phyloP scores from a whole-genome alignment of 2,888 invertebrate genomes.

The Lacanobia wlatinum region DNA sequence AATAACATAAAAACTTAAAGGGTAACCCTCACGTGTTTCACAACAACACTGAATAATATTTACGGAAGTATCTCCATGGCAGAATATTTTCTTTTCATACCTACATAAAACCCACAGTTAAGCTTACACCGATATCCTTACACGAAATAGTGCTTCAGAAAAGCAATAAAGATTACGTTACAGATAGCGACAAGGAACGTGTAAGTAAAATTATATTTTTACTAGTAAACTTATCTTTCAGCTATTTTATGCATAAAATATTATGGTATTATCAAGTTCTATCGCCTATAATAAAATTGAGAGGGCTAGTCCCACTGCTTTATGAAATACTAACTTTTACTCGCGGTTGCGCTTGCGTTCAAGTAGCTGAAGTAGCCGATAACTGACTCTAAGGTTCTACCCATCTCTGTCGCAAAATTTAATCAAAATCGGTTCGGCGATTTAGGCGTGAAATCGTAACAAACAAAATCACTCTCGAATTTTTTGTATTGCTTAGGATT shows the following conservation, averaged over 20 bases:
- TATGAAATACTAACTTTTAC: background rate
- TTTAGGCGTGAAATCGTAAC: too few relatives aligned
- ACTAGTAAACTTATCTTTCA: slow-evolving; percentile 51
- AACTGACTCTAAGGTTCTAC: too few relatives aligned
- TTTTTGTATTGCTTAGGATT: too few relatives aligned
- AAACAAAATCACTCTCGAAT: too few relatives aligned
- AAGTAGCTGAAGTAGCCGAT: too few relatives aligned
- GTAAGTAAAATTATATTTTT: slow-evolving; percentile 46
- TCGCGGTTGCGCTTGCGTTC: background rate
- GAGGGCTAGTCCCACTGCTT: background rate
- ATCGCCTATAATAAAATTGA: slow-evolving; percentile 12
- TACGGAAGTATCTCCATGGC: background rate
- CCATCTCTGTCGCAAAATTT: too few relatives aligned
- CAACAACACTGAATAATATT: slow-evolving; percentile 9
- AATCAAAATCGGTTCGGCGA: too few relatives aligned
- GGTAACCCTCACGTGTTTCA: background rate
- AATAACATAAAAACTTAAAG: background rate
- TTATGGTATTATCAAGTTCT: slow-evolving; percentile 22
- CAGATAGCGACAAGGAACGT: slow-evolving; percentile 47
- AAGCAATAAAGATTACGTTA: slow-evolving; percentile 54
- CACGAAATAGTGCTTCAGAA: slow-evolving; percentile 54
- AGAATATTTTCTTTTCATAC: slow-evolving; percentile 20
- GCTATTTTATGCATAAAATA: slow-evolving; percentile 41
- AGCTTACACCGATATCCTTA: slow-evolving; percentile 28
- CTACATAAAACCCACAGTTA: slow-evolving; percentile 27